A percentile compares a stretch with the other conserved stretches of the same genome.
Conservation (phyloP, 2,888 invertebrate genomes). For the Leucophenga montana region DNA sequence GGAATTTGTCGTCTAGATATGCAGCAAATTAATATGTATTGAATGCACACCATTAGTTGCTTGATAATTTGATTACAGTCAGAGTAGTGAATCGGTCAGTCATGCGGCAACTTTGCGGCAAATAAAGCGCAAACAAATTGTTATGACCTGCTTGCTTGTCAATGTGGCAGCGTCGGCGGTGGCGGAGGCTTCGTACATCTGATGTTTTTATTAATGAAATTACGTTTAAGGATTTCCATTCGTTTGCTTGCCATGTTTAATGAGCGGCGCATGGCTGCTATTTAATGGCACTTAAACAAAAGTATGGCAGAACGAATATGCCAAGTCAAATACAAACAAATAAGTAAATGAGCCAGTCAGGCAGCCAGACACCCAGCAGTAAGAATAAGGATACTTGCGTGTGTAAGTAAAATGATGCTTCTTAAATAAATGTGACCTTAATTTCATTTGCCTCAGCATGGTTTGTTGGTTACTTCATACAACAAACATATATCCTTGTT, state of each 20-base stretch:
- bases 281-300: conserved; percentile 5
- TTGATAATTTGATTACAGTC: too few relatives aligned
- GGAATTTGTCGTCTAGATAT: too few relatives aligned
- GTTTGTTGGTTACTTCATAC: neutral
- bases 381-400: neutral
- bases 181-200: neutral
- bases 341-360: too few relatives aligned
- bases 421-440: conserved; percentile 23
- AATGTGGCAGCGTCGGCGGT: neutral
- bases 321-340: neutral
- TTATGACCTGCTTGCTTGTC: conserved; percentile 8
- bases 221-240: conserved; percentile 23
- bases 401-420: neutral
- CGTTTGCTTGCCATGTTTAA: conserved; percentile 14
- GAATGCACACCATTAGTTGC: too few relatives aligned
- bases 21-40: too few relatives aligned
- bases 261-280: neutral
- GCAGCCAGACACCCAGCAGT: too few relatives aligned
- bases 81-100: too few relatives aligned
- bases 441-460: conserved; percentile 1
- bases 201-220: conserved; percentile 20
- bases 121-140: conserved; percentile 12
- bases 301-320: neutral
- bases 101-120: too few relatives aligned
- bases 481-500: too few relatives aligned